A percentile compares a stretch with the other conserved stretches of the same genome.
phyloP scores from a whole-genome alignment of 2,113 vertebrate genomes.

The Lepidothrix coronata region DNA sequence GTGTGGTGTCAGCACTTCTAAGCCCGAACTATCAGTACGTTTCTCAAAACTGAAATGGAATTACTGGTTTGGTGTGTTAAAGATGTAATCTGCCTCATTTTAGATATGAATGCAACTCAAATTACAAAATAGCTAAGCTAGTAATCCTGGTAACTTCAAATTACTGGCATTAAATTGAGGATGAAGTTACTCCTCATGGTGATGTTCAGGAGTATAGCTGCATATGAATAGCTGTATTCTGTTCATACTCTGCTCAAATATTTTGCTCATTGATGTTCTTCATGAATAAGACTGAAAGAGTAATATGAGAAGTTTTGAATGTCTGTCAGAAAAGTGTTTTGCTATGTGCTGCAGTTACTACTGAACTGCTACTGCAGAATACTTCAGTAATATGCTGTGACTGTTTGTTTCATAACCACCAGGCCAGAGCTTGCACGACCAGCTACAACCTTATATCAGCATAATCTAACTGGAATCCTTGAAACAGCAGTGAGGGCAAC shows the following conservation, averaged over 20 bases:
- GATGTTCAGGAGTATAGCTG: background rate
- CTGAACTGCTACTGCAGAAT: background rate
- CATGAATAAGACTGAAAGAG: background rate
- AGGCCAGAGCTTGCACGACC: slow-evolving; percentile 93
- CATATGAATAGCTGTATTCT: background rate
- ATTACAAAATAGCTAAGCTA: background rate
- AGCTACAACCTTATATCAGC: slow-evolving; percentile 96
- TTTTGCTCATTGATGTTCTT: background rate
- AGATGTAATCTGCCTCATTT: background rate
- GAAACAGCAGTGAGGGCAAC: slow-evolving; percentile 95
- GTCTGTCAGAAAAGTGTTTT: background rate
- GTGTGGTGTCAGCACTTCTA: background rate
- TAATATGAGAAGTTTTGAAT: background rate
- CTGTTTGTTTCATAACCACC: slow-evolving; percentile 9
- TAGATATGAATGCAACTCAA: background rate
- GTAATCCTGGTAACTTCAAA: background rate
- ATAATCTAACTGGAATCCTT: slow-evolving; percentile 95
- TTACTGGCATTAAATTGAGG: background rate
- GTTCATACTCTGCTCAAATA: background rate
- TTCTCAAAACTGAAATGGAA: background rate
- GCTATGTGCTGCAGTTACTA: background rate
- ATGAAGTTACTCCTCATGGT: background rate
- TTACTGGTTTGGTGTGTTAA: background rate
- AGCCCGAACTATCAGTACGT: background rate
- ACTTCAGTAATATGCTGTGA: background rate